Evolutionary conservation across 2,888 invertebrate genomes (phyloP).

Genomic region (Caenorhabditis plicata): DNA sequence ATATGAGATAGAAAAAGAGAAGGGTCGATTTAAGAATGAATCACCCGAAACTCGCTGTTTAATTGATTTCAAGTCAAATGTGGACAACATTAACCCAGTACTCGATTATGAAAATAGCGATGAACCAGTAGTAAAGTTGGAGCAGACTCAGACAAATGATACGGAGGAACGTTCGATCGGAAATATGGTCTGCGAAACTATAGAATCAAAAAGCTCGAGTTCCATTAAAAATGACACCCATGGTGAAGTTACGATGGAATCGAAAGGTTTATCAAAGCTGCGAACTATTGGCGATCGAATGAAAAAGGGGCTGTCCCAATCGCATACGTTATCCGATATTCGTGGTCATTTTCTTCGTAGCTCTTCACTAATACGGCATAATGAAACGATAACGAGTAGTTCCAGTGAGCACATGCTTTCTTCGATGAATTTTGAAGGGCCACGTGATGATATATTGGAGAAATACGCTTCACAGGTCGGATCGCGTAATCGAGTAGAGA

Average conservation of each 20-base stretch:
- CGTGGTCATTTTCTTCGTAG: slow-evolving; percentile 21
- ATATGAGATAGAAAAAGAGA: no score
- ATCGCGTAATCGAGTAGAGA: slow-evolving; percentile 6
- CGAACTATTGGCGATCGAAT: slow-evolving; percentile 15
- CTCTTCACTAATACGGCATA: neutral
- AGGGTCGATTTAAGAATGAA: no score
- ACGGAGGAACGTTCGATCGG: neutral
- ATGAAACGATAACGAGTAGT: slow-evolving; percentile 1
- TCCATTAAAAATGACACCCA: neutral
- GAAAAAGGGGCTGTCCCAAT: slow-evolving; percentile 25
- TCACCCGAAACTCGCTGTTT: no score
- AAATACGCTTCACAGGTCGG: slow-evolving; percentile 73
- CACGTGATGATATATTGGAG: slow-evolving; percentile 87
- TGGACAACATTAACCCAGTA: no score
- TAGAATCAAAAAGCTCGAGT: neutral
- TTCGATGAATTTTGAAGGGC: neutral
- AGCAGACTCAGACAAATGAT: slow-evolving; percentile 1
- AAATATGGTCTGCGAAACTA: neutral
- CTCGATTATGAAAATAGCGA: no score
- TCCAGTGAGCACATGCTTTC: slow-evolving; percentile 9
- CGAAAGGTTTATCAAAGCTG: slow-evolving; percentile 14
- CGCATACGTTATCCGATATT: slow-evolving; percentile 24
- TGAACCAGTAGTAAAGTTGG: no score
- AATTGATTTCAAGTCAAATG: no score
- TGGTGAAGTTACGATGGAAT: neutral